Percentiles rank a stretch among this genome's conserved stretches.
phyloP scores from a whole-genome alignment of 2,888 invertebrate species.

The Nomada fabriciana region DNA sequence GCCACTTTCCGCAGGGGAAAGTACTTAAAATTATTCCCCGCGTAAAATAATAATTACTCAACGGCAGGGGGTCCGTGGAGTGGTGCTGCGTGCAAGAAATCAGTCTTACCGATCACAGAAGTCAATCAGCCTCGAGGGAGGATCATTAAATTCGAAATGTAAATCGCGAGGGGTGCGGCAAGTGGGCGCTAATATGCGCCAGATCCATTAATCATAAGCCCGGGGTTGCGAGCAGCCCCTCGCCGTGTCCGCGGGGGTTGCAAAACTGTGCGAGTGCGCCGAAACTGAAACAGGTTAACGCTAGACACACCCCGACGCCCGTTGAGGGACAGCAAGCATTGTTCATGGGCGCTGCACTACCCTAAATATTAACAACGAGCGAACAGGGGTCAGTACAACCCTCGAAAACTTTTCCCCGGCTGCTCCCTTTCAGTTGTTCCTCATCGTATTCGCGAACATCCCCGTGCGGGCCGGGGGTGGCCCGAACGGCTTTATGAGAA shows the following conservation, averaged over 20 bases:
- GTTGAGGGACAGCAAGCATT: constrained; percentile 73
- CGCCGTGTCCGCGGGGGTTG: constrained; percentile 38
- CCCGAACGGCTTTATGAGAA: constrained; percentile 49
- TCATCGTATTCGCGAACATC: constrained; percentile 50
- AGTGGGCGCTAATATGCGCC: constrained; percentile 83
- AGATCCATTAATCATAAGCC: constrained; percentile 84
- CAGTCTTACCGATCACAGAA: constrained; percentile 63
- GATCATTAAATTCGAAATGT: constrained; percentile 84
- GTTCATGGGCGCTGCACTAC: constrained; percentile 78
- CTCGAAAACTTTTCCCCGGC: constrained; percentile 65
- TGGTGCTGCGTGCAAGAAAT: constrained; percentile 52
- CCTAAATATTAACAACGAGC: constrained; percentile 83
- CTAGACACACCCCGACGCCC: constrained; percentile 70
- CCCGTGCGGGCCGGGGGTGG: constrained; percentile 31
- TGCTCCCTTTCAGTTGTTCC: constrained; percentile 55
- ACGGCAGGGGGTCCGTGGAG: neutral
- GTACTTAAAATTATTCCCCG: neutral
- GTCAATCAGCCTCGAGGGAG: constrained; percentile 81
- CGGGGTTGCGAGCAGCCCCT: constrained; percentile 57
- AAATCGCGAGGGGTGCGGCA: constrained; percentile 78
- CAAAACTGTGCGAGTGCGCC: constrained; percentile 55
- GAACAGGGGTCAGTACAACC: constrained; percentile 79
- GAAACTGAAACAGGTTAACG: constrained; percentile 78
- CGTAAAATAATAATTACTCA: constrained; percentile 24
- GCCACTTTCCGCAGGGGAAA: neutral